Evolutionary conservation across 2,797 vertebrate species (phyloP), one percentile per base, ranked within the genome.

Genomic region (Sparidentex hasta): DNA sequence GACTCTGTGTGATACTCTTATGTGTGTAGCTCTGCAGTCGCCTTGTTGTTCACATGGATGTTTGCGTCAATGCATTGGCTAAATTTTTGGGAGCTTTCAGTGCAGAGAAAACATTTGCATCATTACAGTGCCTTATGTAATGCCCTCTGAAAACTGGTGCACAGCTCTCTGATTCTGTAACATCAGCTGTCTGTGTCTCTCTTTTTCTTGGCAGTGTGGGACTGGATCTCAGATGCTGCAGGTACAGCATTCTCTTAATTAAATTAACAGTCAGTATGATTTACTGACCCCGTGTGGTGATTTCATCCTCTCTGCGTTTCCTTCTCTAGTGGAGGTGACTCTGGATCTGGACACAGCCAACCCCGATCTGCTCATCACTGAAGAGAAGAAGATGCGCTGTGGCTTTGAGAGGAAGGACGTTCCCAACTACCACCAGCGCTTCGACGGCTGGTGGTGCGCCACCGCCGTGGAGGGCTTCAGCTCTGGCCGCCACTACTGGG

Each of bases 361-460:
- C 80, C 95, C 95, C 0, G 95, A 96, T 74, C 94, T 96, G 47
- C 90, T 96, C 74, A 95, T 96, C 81, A 94, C 59, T 0, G 93
- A 95, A 1, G 92, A 96, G 77, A 95, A 93, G 88, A 93, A 25
- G 64, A 95, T 96, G 95, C 95, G 94, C 59, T 95, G 95, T 4
- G 95, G 95, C 75, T 95, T 93, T 7, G 91, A 95, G 58, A 91
- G 95, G 64, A 93, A 95, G 74, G 95, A 96, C 0, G 68, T 95
- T 65, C 91, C 94, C 48, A 96, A 96, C 90, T 92, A 85, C 81
- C 95, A 95, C 88, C 92, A 94, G 33, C 95, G 95, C 75, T 96
- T 96, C 2, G 95, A 96, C 2, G 95, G 95, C 38, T 96, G 95
- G 95, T 95, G 95, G 95, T 96, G 95, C 25, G 95, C 95, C 0